Evolutionary conservation across 2,888 invertebrate species (phyloP).

Genomic region (Hirtodrosophila duncani): DNA sequence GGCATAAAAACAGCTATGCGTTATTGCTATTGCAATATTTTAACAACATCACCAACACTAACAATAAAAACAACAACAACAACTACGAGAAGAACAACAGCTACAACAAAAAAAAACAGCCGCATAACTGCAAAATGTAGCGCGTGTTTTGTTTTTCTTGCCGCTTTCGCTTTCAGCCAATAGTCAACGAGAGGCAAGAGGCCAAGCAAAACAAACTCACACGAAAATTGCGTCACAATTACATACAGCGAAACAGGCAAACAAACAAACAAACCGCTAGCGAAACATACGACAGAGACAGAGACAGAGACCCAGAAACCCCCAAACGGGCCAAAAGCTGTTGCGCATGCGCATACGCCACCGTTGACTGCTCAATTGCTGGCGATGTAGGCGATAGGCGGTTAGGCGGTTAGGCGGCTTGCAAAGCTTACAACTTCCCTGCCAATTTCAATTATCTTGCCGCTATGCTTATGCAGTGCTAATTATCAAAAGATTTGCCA

Average conservation of each 20-base stretch:
- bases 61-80: conserved; percentile 4
- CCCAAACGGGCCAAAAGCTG: conserved; percentile 42
- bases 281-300: conserved; percentile 16
- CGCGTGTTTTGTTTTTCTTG: conserved; percentile 19
- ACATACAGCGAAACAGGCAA: conserved; percentile 27
- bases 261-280: conserved; percentile 38
- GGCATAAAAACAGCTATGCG: conserved; percentile 17
- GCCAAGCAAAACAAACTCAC: conserved; percentile 49
- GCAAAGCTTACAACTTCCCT: too few relatives aligned
- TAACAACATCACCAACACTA: too few relatives aligned
- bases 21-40: conserved; percentile 29
- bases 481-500: too few relatives aligned
- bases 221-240: conserved; percentile 63
- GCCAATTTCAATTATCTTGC: too few relatives aligned
- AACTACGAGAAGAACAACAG: too few relatives aligned
- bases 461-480: too few relatives aligned
- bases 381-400: too few relatives aligned
- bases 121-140: conserved; percentile 4
- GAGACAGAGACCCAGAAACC: conserved; percentile 68
- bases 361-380: conserved; percentile 1
- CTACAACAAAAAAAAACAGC: too few relatives aligned
- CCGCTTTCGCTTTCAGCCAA: conserved; percentile 49
- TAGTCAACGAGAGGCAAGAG: conserved; percentile 37
- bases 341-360: conserved; percentile 55
- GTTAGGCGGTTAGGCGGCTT: too few relatives aligned